These are phyloP conservation scores for Nymphalis c-album DNA, from an alignment of 2,888 invertebrate species.

Conservation along the genomic window DNA sequence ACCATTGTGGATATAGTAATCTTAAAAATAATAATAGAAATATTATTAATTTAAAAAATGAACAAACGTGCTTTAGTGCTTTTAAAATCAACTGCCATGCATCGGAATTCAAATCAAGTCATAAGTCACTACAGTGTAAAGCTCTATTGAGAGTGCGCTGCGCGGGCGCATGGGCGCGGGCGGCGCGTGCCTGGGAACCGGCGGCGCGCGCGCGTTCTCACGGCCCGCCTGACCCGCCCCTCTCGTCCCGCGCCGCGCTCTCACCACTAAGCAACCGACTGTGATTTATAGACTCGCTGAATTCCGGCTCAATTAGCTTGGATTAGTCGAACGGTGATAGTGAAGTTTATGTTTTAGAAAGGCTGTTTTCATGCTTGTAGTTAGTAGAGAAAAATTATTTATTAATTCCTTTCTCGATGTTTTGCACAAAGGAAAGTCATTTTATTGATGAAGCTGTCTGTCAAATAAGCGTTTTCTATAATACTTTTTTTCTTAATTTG, in stretches of 20 bases:
- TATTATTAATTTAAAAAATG: neutral
- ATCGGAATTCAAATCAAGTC: constrained; percentile 17
- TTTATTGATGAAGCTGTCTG: neutral
- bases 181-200: constrained; percentile 80
- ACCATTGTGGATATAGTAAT: too few species aligned
- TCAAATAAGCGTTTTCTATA: neutral
- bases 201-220: constrained; percentile 80
- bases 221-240: constrained; percentile 71
- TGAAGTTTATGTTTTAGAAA: constrained; percentile 23
- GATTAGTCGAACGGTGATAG: constrained; percentile 34
- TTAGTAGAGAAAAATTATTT: neutral
- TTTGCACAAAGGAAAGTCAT: neutral
- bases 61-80: neutral
- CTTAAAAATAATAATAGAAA: neutral
- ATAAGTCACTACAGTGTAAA: constrained; percentile 18
- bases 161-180: constrained; percentile 61
- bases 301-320: constrained; percentile 41
- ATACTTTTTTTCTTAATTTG: too few species aligned
- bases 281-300: constrained; percentile 39
- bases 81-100: neutral
- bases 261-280: constrained; percentile 43
- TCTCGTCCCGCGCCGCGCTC: constrained; percentile 37
- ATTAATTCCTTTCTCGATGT: neutral
- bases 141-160: constrained; percentile 16
- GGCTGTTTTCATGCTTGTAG: constrained; percentile 14